Evolutionary conservation across 92 coral and sea anemone species (phyloP).

Genomic region (Umimayanthus kanabou): DNA sequence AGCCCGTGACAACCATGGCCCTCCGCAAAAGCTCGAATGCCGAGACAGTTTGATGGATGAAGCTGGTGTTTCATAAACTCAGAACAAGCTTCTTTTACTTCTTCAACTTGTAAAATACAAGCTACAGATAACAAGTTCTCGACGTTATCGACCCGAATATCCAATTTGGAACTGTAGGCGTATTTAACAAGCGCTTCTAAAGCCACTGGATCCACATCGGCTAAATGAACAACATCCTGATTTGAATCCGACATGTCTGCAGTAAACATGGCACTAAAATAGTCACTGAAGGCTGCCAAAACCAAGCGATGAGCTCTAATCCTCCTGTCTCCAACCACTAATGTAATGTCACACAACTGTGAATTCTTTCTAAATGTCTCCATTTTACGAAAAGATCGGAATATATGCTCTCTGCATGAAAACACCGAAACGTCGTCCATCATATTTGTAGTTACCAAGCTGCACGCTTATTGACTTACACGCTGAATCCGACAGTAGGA

Average conservation of each 20-base stretch:
- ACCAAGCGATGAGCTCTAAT: conserved; percentile 92
- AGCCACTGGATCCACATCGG: conserved; percentile 93
- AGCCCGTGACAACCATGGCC: conserved; percentile 92
- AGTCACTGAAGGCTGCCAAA: conserved; percentile 97
- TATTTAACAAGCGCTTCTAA: conserved; percentile 82
- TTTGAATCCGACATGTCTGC: conserved; percentile 89
- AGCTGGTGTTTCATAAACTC: conserved; percentile 98
- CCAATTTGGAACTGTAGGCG: conserved; percentile 90
- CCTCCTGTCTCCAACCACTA: conserved; percentile 82
- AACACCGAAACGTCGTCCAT: conserved; percentile 77
- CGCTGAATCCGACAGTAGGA: neutral
- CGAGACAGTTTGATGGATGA: conserved; percentile 92
- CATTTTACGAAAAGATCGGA: conserved; percentile 80
- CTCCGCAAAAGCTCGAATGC: conserved; percentile 96
- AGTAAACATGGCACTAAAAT: conserved; percentile 98
- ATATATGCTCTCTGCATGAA: conserved; percentile 64
- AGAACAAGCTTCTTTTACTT: conserved; percentile 87
- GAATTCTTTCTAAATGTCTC: conserved; percentile 80
- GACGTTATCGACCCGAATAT: conserved; percentile 95
- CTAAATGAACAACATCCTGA: conserved; percentile 72
- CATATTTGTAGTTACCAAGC: conserved; percentile 43
- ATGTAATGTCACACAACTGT: conserved; percentile 88
- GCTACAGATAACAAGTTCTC: conserved; percentile 91
- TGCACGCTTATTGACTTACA: neutral
- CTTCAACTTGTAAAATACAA: conserved; percentile 91